Evolutionary conservation across 1,140 invertebrate species (phyloP).

Genomic region (Scaptomyza pallida): DNA sequence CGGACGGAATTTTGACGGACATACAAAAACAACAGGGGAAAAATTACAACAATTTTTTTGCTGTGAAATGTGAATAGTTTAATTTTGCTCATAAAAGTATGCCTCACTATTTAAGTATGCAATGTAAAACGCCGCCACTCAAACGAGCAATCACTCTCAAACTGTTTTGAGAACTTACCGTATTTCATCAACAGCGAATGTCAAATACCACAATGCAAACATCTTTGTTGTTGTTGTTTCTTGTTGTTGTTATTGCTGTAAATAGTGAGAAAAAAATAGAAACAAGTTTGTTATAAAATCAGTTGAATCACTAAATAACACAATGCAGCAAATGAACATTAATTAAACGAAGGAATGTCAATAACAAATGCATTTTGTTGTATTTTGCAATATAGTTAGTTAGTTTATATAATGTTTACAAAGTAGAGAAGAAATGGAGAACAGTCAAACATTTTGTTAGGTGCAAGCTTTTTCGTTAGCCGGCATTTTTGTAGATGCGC

Average conservation of each 20-base stretch:
- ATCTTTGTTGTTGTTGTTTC: slow-evolving; percentile 52
- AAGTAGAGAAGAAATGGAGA: too few relatives aligned
- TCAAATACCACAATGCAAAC: slow-evolving; percentile 82
- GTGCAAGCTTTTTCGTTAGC: not conserved
- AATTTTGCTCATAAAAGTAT: too few relatives aligned
- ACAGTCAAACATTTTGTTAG: slow-evolving; percentile 16
- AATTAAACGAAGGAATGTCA: not conserved
- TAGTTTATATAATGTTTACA: slow-evolving; percentile 6
- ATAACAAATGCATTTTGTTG: not conserved
- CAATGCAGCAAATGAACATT: not conserved
- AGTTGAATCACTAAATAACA: slow-evolving; percentile 14
- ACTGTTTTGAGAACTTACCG: slow-evolving; percentile 67
- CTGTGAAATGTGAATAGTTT: too few relatives aligned
- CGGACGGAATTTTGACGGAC: too few relatives aligned
- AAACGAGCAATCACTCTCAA: slow-evolving; percentile 34
- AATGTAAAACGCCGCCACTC: slow-evolving; percentile 7
- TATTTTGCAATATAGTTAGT: too few relatives aligned
- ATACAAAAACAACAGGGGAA: too few relatives aligned
- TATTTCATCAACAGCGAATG: slow-evolving; percentile 80
- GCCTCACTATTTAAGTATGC: slow-evolving; percentile 39
- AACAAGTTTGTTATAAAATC: slow-evolving; percentile 27
- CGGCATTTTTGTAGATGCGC: slow-evolving; percentile 32
- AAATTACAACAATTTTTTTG: too few relatives aligned
- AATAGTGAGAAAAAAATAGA: slow-evolving; percentile 30
- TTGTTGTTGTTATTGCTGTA: slow-evolving; percentile 45